phyloP scores from a whole-genome alignment of 2,797 vertebrate species.

The Fundulus diaphanus region DNA sequence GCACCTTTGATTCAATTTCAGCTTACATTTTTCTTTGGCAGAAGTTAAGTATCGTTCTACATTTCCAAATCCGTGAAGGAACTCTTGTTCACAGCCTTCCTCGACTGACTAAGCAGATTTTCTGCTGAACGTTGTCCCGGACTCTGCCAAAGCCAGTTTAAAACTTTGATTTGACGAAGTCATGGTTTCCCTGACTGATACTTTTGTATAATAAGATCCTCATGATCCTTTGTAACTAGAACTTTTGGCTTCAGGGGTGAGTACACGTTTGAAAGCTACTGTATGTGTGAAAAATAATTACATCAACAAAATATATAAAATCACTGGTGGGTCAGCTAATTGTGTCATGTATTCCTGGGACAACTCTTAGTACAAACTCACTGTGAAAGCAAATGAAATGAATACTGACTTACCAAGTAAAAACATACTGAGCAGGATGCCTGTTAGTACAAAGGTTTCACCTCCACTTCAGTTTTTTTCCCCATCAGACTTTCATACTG shows the following conservation, averaged over 20 bases:
- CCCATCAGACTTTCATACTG: conserved; percentile 61
- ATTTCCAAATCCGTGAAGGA: background rate
- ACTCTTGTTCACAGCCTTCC: background rate
- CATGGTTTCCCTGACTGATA: background rate
- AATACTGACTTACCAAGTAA: conserved; percentile 79
- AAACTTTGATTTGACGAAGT: background rate
- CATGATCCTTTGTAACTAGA: background rate
- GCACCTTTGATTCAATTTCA: background rate
- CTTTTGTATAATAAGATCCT: background rate
- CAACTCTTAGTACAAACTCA: background rate
- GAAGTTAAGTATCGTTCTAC: background rate
- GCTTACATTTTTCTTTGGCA: background rate
- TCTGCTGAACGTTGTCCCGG: background rate
- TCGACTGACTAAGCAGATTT: background rate
- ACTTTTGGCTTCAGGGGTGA: background rate
- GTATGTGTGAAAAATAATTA: background rate
- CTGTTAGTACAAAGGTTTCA: conserved; percentile 40
- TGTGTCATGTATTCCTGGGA: background rate
- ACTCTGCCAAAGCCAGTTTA: background rate
- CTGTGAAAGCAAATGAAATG: conserved; percentile 7
- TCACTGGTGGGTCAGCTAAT: background rate
- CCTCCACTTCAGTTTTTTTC: conserved; percentile 51
- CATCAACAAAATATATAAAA: background rate
- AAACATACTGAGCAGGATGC: conserved; percentile 74
- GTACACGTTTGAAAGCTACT: background rate